Conservation (phyloP, 2,113 vertebrate genomes). For the Caretta caretta region DNA sequence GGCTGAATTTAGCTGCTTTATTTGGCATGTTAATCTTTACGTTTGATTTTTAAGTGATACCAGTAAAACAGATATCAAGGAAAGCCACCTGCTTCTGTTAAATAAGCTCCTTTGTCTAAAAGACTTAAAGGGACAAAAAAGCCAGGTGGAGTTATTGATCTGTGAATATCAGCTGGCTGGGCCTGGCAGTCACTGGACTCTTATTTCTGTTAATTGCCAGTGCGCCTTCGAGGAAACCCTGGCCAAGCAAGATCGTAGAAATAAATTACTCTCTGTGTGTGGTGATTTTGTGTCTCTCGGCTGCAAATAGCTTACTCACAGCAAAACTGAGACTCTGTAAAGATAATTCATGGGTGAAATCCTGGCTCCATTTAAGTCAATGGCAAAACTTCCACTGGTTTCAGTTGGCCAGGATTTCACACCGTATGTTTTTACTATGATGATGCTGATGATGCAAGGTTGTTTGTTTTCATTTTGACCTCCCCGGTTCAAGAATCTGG, state of each 20-base stretch:
- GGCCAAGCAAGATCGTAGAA: neutral
- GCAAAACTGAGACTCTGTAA: neutral
- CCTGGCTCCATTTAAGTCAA: neutral
- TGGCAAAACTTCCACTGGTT: neutral
- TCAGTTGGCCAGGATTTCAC: neutral
- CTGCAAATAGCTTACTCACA: neutral
- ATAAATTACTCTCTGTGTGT: neutral
- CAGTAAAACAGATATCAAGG: conserved; percentile 34
- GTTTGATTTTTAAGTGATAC: neutral
- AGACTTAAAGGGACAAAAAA: conserved; percentile 16
- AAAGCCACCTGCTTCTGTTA: conserved; percentile 57
- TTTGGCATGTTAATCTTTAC: neutral
- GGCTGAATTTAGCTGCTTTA: neutral
- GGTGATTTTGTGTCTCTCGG: neutral
- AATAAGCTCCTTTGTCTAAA: conserved; percentile 61
- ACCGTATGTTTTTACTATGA: neutral
- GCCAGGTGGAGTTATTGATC: conserved; percentile 75
- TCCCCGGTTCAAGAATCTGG: neutral
- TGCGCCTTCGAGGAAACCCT: neutral
- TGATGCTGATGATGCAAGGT: neutral
- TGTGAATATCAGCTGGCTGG: conserved; percentile 52
- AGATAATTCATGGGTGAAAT: neutral
- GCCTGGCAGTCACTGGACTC: neutral
- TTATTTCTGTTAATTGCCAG: conserved; percentile 17
- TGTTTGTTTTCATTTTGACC: neutral